Evolutionary conservation across 1,140 invertebrate genomes (phyloP).

Genomic region (Camponotus floridanus): DNA sequence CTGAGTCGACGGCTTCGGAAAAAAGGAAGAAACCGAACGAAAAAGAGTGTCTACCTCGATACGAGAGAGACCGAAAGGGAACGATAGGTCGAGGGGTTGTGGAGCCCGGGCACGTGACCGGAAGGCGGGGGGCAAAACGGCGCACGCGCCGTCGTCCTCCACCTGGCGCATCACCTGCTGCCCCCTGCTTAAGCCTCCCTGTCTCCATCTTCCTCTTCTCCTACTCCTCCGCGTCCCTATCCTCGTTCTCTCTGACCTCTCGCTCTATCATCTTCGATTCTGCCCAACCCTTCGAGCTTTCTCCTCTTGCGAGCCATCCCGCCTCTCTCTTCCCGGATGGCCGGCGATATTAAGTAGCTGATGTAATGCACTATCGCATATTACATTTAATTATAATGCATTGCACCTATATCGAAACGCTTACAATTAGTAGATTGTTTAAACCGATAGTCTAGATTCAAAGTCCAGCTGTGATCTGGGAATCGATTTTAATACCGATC

Average conservation of each 20-base stretch:
- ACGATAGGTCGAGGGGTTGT: slow-evolving; percentile 70
- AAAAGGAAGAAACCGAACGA: slow-evolving; percentile 59
- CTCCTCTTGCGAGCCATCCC: slow-evolving; percentile 43
- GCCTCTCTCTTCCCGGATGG: slow-evolving; percentile 20
- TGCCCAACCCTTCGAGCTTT: slow-evolving; percentile 50
- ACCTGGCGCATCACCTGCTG: slow-evolving; percentile 86
- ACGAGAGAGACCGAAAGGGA: slow-evolving; percentile 58
- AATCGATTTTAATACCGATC: neutral
- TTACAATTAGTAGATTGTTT: neutral
- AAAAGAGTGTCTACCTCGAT: slow-evolving; percentile 53
- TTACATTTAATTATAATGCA: slow-evolving; percentile 18
- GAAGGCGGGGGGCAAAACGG: slow-evolving; percentile 82
- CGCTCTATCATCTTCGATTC: slow-evolving; percentile 61
- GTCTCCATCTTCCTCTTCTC: slow-evolving; percentile 72
- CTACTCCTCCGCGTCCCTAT: slow-evolving; percentile 61
- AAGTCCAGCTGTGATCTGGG: neutral
- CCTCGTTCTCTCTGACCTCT: slow-evolving; percentile 50
- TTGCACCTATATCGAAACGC: neutral
- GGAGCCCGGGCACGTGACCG: slow-evolving; percentile 82
- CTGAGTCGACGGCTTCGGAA: slow-evolving; percentile 51
- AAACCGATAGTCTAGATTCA: neutral
- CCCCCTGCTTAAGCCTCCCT: slow-evolving; percentile 82
- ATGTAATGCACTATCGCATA: slow-evolving; percentile 35
- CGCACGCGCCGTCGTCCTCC: slow-evolving; percentile 85
- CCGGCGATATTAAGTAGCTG: slow-evolving; percentile 38